Evolutionary conservation across 2,113 vertebrate species (phyloP).

Genomic region (Tachuris rubrigastra): DNA sequence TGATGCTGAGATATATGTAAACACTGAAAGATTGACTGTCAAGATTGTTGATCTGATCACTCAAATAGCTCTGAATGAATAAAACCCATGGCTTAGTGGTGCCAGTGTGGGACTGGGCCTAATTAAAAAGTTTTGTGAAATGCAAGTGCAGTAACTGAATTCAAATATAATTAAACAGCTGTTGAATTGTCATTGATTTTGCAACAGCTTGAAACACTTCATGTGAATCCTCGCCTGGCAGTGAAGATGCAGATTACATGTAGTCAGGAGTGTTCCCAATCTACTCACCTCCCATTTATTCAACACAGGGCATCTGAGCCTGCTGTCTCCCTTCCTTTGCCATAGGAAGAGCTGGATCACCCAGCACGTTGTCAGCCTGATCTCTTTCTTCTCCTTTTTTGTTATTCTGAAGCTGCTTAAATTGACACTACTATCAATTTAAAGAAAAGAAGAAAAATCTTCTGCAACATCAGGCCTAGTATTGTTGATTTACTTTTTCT

Average conservation of each 20-base stretch:
- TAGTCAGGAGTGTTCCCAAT: neutral
- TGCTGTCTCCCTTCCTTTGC: neutral
- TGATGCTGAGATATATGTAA: neutral
- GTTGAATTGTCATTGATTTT: neutral
- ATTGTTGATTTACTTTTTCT: neutral
- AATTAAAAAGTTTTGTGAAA: neutral
- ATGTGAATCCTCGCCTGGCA: accelerated
- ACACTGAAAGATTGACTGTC: neutral
- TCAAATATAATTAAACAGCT: neutral
- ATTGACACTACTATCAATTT: neutral
- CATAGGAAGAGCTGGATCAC: neutral
- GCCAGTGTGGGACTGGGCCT: neutral
- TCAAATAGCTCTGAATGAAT: neutral
- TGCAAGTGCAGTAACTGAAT: neutral
- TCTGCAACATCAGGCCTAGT: neutral
- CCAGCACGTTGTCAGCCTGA: too few species aligned
- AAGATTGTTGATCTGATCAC: neutral
- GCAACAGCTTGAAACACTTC: neutral
- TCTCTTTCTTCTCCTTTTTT: neutral
- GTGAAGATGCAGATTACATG: neutral
- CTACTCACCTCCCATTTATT: neutral
- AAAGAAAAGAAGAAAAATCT: too few species aligned
- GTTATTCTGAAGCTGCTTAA: neutral
- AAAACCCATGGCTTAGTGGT: neutral
- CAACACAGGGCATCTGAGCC: accelerated